These are phyloP conservation scores for Nycticorax nycticorax DNA, from an alignment of 2,113 vertebrate genomes.

Conservation along the genomic window DNA sequence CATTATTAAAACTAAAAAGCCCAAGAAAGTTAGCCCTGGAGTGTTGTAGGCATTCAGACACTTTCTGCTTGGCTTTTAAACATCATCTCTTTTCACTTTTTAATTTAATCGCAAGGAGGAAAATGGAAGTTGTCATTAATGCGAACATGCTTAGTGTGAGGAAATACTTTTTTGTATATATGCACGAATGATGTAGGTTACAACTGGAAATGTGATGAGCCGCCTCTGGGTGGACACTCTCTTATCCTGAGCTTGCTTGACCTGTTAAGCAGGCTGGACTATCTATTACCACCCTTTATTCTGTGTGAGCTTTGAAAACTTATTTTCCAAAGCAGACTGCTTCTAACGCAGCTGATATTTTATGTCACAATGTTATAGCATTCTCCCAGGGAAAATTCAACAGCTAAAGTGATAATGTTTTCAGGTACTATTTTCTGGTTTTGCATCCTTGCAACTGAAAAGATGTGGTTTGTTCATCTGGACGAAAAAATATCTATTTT, in stretches of 20 bases:
- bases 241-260: not conserved
- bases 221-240: not conserved
- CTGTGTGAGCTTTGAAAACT: not conserved
- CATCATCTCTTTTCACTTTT: not conserved
- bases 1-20: not conserved
- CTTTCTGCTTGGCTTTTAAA: not conserved
- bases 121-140: not conserved
- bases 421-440: not conserved
- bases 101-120: not conserved
- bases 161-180: not conserved
- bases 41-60: not conserved
- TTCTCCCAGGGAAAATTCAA: not conserved
- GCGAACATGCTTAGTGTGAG: not conserved
- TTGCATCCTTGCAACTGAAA: not conserved
- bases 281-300: not conserved
- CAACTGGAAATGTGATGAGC: not conserved
- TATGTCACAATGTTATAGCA: not conserved
- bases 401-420: not conserved
- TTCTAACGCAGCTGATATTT: not conserved
- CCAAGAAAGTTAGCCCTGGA: not conserved
- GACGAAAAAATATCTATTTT: not conserved
- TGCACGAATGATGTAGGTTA: not conserved
- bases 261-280: not conserved
- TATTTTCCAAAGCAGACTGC: not conserved
- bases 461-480: not conserved